Conservation (phyloP, 2,113 vertebrate genomes). For the Taxidea taxus region DNA sequence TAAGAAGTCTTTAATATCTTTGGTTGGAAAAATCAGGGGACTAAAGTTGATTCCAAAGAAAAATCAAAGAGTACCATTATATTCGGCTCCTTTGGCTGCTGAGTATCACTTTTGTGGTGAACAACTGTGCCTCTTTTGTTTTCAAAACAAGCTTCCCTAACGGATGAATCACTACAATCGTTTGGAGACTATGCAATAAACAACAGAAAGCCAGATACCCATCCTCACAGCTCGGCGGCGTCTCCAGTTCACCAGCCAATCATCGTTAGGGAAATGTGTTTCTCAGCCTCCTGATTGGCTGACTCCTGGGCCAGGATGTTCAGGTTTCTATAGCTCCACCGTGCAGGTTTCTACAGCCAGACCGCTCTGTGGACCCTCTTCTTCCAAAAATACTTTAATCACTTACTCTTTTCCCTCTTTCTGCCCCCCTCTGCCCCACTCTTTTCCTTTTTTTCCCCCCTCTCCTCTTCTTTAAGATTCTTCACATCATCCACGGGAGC, state of each 20-base stretch:
- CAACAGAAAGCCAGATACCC: slow-evolving; percentile 41
- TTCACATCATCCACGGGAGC: not conserved
- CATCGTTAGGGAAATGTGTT: slow-evolving; percentile 66
- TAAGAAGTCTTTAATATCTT: not conserved
- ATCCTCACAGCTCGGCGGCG: slow-evolving; percentile 19
- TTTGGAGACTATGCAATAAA: slow-evolving; percentile 52
- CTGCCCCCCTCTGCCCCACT: not conserved
- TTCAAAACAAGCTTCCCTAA: slow-evolving; percentile 58
- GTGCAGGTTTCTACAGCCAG: not conserved
- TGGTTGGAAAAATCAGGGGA: not conserved
- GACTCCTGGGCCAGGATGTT: not conserved
- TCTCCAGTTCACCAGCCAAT: slow-evolving; percentile 66
- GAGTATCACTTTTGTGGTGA: slow-evolving; percentile 30
- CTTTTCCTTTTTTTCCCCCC: not conserved
- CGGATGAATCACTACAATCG: slow-evolving; percentile 42
- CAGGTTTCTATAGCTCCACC: not conserved
- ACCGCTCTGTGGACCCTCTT: not conserved
- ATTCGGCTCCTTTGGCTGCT: not conserved
- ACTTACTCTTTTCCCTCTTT: not conserved
- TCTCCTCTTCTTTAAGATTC: not conserved
- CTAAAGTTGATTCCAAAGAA: slow-evolving; percentile 22
- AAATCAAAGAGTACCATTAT: not conserved
- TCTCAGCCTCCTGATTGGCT: slow-evolving; percentile 73
- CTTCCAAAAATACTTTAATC: slow-evolving; percentile 4
- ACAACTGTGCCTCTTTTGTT: slow-evolving; percentile 30